These are phyloP conservation scores for Helicolenus hilgendorfi DNA, from an alignment of 2,797 vertebrate genomes.

Conservation along the genomic window DNA sequence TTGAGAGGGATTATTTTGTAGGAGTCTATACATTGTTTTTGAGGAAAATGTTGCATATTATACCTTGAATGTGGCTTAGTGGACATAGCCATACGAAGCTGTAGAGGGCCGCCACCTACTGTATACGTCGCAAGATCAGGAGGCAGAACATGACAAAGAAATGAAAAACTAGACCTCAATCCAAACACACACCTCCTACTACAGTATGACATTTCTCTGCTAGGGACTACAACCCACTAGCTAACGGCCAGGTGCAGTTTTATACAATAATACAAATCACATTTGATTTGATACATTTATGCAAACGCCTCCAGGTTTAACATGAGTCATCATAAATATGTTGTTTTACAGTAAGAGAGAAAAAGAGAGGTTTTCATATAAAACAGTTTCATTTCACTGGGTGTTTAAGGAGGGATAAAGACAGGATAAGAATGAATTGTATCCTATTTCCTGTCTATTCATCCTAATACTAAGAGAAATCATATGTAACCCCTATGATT, in stretches of 20 bases:
- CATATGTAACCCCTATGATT: constrained; percentile 47
- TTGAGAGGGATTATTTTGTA: too few relatives aligned
- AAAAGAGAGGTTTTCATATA: not conserved
- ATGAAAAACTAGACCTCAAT: not conserved
- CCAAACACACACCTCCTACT: not conserved
- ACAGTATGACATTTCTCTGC: not conserved
- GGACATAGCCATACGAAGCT: not conserved
- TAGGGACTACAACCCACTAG: not conserved
- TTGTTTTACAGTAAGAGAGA: not conserved
- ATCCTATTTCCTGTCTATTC: constrained; percentile 17
- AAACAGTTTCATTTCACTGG: not conserved
- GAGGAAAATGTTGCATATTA: not conserved
- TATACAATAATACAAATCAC: not conserved
- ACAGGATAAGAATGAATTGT: not conserved
- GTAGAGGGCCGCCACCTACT: not conserved
- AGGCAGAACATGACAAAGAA: not conserved
- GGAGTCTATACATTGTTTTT: not conserved
- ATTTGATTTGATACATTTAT: not conserved
- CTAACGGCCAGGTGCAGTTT: not conserved
- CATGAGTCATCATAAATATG: not conserved
- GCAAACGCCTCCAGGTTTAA: not conserved
- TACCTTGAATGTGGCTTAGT: not conserved
- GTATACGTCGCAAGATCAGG: not conserved
- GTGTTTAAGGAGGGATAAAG: not conserved
- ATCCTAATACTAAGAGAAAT: constrained; percentile 18